Conservation (phyloP, 2,797 vertebrate genomes). For the Acipenser transmontanus region DNA sequence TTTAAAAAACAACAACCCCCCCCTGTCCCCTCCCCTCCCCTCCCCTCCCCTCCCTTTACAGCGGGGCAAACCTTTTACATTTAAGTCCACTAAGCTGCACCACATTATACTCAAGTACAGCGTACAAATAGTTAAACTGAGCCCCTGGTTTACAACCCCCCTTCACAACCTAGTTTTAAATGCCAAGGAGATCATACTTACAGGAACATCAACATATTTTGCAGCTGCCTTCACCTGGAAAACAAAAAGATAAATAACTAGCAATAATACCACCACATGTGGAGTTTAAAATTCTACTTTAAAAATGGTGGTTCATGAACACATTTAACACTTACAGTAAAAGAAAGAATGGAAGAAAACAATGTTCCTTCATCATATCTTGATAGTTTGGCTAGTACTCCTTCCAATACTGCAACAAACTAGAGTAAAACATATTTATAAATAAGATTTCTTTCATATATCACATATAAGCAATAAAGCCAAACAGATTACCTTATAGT, state of each 20-base stretch:
- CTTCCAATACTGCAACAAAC: constrained; percentile 82
- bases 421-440: constrained; percentile 32
- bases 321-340: constrained; percentile 79
- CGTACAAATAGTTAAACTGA: too few species aligned
- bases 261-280: constrained; percentile 3
- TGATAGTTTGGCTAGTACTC: constrained; percentile 84
- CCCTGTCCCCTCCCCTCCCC: too few species aligned
- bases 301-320: not conserved
- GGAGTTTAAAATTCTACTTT: too few species aligned
- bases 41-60: too few species aligned
- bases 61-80: constrained; percentile 16
- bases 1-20: too few species aligned
- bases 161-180: too few species aligned
- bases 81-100: too few species aligned
- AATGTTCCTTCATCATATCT: constrained; percentile 95
- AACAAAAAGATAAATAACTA: constrained; percentile 34
- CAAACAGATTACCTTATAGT: too few species aligned
- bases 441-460: not conserved
- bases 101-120: not conserved
- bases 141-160: too few species aligned
- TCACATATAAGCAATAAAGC: too few species aligned
- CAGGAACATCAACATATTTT: constrained; percentile 93
- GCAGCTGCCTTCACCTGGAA: constrained; percentile 89
- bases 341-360: constrained; percentile 92
- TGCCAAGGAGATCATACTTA: constrained; percentile 58